phyloP scores from a whole-genome alignment of 2,113 vertebrate genomes.

The Charadrius vociferus region DNA sequence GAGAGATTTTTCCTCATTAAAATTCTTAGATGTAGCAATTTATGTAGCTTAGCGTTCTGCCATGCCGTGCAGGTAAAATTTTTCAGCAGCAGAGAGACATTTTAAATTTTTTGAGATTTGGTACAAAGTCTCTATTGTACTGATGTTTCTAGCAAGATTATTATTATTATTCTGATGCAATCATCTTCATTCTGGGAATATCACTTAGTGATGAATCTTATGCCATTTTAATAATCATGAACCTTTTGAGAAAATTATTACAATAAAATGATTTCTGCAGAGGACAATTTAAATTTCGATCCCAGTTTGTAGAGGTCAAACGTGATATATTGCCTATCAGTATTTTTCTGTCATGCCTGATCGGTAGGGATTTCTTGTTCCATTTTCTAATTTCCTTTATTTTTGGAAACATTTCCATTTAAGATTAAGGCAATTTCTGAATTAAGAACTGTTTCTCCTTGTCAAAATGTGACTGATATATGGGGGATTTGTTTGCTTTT shows the following conservation, averaged over 20 bases:
- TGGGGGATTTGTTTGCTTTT: not conserved
- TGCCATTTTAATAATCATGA: constrained; percentile 45
- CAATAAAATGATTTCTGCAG: constrained; percentile 37
- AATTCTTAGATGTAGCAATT: not conserved
- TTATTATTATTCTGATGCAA: not conserved
- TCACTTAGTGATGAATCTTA: constrained; percentile 7
- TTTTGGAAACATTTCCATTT: constrained; percentile 1
- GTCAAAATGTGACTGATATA: not conserved
- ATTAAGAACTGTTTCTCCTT: not conserved
- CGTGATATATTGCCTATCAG: not conserved
- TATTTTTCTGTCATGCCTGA: not conserved
- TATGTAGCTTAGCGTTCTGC: not conserved
- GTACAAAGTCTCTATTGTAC: not conserved
- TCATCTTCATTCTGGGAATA: constrained; percentile 19
- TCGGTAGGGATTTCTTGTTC: not conserved
- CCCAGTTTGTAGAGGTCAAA: constrained; percentile 29
- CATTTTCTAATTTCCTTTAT: not conserved
- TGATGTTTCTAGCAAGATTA: constrained; percentile 1
- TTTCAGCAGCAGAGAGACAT: not conserved
- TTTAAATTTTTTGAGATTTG: not conserved
- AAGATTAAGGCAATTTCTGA: not conserved
- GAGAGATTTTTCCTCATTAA: not conserved
- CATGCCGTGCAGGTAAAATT: not conserved
- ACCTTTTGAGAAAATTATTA: constrained; percentile 60
- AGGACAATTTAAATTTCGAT: constrained; percentile 45